Percentiles rank a stretch among this genome's conserved stretches.
Evolutionary conservation across 2,888 invertebrate genomes (phyloP).

Genomic region (Caenorhabditis uteleia): DNA sequence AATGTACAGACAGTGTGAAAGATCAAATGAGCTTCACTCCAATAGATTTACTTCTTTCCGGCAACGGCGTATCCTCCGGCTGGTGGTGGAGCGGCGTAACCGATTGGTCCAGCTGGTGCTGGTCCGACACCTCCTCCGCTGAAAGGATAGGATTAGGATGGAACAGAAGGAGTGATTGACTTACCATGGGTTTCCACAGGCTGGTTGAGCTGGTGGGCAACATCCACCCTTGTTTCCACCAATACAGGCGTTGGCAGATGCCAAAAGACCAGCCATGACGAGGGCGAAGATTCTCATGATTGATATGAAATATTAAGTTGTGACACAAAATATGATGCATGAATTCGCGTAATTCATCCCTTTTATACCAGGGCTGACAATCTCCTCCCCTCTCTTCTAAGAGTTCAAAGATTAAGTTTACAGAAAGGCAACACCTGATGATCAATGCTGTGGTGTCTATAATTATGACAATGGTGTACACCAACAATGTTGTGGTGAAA

Average conservation of each 20-base stretch:
- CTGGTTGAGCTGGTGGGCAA: constrained; percentile 30
- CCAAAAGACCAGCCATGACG: constrained; percentile 18
- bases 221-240: constrained; percentile 17
- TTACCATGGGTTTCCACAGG: constrained; percentile 27
- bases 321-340: too few species aligned
- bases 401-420: constrained; percentile 8
- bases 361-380: too few species aligned
- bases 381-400: constrained; percentile 8
- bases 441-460: constrained; percentile 60
- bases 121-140: constrained; percentile 21
- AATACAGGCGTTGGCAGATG: constrained; percentile 15
- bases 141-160: constrained; percentile 1
- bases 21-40: too few species aligned
- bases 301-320: too few species aligned
- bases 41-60: too few species aligned
- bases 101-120: constrained; percentile 18
- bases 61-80: not conserved
- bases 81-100: constrained; percentile 21
- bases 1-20: too few species aligned
- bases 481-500: constrained; percentile 60
- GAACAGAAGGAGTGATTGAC: constrained; percentile 2
- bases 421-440: constrained; percentile 37
- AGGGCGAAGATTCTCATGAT: too few species aligned
- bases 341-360: too few species aligned
- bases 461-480: constrained; percentile 61